Base-by-base conservation (phyloP, 2,797 vertebrate species). In the Tachyglossus aculeatus region DNA sequence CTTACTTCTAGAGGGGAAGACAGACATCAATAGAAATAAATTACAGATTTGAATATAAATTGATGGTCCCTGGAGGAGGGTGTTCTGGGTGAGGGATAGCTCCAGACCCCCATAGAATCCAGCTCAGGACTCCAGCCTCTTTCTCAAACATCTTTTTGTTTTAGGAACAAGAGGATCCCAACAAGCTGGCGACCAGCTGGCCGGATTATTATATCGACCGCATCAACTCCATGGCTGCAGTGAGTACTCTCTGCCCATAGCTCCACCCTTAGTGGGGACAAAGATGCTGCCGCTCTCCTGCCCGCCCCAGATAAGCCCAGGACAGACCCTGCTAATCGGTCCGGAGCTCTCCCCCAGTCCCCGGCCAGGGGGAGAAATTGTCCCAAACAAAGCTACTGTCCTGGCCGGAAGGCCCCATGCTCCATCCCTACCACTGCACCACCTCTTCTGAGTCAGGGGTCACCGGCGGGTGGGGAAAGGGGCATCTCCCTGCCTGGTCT, bases 131-230 rank as follows among this genome's bases (percentile, higher is more conserved):
- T 9, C 21, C 39, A 21, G 2, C 21, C 39, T 21, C 21, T 50
- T 50, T 88, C 54, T 40, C 51, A 1, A 15, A 19, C 12, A 32
- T 44, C 10, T 80, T 86, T 62, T 47, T 70, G 12, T 87, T 90
- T 82, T 89, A 99, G 98, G 97, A 99, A 72, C 98, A 99, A 89
- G 98, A 99, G 86, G 98, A 99, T 85, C 97, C 98, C 76, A 99
- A 99, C 90, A 99, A 98, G 71, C 92, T 97, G 88, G 97, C 97
- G 24, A 99, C 97, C 88, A 99, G 97, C 91, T 99, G 97, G 97
- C 97, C 97, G 0, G 97, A 99, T 88, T 98, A 98, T 92, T 99
- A 99, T 88, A 98, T 98, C 2, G 97, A 98, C 84, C 96, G 96
- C 52, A 98, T 98, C 89, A 98, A 98, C 90, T 97, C 96, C 88